Evolutionary conservation across 2,888 invertebrate genomes (phyloP), one percentile per base, ranked within the genome.

Genomic region (Agrotis exclamationis): DNA sequence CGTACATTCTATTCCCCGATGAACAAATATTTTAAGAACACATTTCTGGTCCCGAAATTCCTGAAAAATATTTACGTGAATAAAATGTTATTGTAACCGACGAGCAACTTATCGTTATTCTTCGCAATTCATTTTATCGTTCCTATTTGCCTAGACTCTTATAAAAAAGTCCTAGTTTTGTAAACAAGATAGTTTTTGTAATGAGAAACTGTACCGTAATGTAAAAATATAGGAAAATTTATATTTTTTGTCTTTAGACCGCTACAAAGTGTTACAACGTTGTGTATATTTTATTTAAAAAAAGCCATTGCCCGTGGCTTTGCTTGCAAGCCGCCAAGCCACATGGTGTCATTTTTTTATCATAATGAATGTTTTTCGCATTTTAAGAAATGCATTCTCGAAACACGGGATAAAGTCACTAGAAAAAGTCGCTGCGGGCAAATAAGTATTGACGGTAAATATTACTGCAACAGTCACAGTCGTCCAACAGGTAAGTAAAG

Each of bases 11-110:
- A 2, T n/a, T n/a, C n/a, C n/a, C n/a, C 56, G 13, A 33, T 16
- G 28, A 54, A 45, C 18, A 28, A 56, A 71, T 56, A 44, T 44
- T 44, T 44, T 16, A 20, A 33, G 28, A n/a, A 58, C n/a, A 44
- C 47, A 47, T 58, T n/a, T 66, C 20, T 16, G 2, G n/a, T 57
- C 67, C 20, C 18, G 28, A 50, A 54, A 59, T 74, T 45, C 56
- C 33, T 20, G 20, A 59, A 76, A 39, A 47, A 68, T 69, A 76
- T 76, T 69, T 60, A 33, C 75, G 20, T 50, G 22, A 72, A 80
- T 14, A 67, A 58, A 63, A 45, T 74, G 50, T 73, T 75, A 74
- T 64, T 74, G 50, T 45, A 56, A 73, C 73, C 47, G 33, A 48
- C 39, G n/a, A 47, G 9, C 45, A 66, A 53, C 11, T 45, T 63